phyloP scores from a whole-genome alignment of 2,113 vertebrate genomes.

The Crotalus viridis region DNA sequence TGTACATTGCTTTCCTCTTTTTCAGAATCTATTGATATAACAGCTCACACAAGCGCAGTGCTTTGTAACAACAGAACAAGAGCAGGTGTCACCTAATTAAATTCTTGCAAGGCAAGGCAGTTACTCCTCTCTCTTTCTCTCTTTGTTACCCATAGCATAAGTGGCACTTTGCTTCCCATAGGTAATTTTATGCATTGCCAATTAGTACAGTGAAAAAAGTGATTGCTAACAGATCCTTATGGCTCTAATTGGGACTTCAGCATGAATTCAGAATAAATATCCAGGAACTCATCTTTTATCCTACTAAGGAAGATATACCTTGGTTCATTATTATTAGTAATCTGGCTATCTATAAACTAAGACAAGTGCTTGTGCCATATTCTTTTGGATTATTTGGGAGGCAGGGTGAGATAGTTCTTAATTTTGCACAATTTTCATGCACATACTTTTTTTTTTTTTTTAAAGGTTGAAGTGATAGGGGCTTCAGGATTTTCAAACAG shows the following conservation, averaged over 20 bases:
- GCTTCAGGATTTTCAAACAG: neutral
- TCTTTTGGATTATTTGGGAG: constrained; percentile 12
- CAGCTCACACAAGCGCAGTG: neutral
- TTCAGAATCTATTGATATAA: constrained; percentile 12
- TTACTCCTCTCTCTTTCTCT: constrained; percentile 11
- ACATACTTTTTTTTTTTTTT: neutral
- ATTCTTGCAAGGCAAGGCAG: constrained; percentile 7
- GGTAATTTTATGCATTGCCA: constrained; percentile 25
- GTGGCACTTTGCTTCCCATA: constrained; percentile 25
- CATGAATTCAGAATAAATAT: constrained; percentile 37
- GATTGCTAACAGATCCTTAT: constrained; percentile 32
- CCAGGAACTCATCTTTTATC: constrained; percentile 47
- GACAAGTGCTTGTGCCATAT: constrained; percentile 11
- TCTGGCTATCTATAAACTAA: neutral
- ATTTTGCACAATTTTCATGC: neutral
- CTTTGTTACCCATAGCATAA: constrained; percentile 26
- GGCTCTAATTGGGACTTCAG: constrained; percentile 52
- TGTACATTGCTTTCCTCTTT: neutral
- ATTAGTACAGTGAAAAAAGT: constrained; percentile 42
- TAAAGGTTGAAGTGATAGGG: neutral
- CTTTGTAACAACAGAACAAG: constrained; percentile 7
- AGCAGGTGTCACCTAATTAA: constrained; percentile 14
- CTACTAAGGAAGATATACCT: constrained; percentile 28
- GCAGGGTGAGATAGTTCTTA: constrained; percentile 11
- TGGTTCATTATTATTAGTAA: constrained; percentile 16